These are phyloP conservation scores for Stomatorhinus walkeri DNA, from an alignment of 2,797 vertebrate genomes.

Conservation along the genomic window DNA sequence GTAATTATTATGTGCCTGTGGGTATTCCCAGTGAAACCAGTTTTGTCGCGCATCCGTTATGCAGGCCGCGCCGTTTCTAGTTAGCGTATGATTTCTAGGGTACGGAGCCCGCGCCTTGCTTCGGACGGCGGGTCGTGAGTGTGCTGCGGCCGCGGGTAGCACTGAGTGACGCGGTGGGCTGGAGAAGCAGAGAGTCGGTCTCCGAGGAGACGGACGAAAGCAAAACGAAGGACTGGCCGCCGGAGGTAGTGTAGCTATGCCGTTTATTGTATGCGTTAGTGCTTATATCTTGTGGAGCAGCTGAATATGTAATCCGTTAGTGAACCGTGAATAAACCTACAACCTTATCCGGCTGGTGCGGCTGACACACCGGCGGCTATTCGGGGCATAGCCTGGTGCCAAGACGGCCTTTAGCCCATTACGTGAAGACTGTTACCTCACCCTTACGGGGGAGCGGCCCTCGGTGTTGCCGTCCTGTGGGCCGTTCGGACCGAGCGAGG, in stretches of 20 bases:
- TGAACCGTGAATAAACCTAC: background rate
- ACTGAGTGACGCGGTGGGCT: background rate
- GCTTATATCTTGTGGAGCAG: background rate
- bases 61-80: background rate
- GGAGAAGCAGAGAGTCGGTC: background rate
- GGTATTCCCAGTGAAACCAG: background rate
- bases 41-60: background rate
- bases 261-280: background rate
- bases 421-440: background rate
- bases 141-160: background rate
- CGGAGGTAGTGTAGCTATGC: background rate
- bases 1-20: background rate
- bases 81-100: background rate
- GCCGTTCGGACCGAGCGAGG: background rate
- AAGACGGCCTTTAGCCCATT: background rate
- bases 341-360: background rate
- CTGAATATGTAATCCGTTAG: background rate
- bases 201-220: background rate
- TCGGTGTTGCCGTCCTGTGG: background rate
- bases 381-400: background rate
- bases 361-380: background rate
- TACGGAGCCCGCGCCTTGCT: background rate
- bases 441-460: background rate
- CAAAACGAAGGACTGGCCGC: background rate
- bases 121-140: background rate